Percentiles rank a stretch among this genome's conserved stretches.
Evolutionary conservation across 2,888 invertebrate genomes (phyloP).

Genomic region (Thymelicus sylvestris): DNA sequence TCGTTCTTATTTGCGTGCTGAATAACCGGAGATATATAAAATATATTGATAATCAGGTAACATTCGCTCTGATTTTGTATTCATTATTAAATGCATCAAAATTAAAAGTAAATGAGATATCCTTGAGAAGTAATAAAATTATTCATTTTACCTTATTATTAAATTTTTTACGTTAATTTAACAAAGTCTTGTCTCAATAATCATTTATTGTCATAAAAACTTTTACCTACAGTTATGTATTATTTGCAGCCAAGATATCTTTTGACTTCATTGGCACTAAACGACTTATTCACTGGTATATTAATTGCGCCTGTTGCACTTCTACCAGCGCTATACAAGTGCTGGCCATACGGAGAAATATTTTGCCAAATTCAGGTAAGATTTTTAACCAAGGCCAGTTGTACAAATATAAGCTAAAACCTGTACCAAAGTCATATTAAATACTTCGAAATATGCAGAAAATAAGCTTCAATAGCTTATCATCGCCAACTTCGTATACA

Average conservation of each 20-base stretch:
- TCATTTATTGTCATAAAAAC: no score
- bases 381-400: background rate
- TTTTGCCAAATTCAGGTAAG: slow-evolving; percentile 95
- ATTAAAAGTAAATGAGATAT: background rate
- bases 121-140: no score
- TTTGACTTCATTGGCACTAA: slow-evolving; percentile 93
- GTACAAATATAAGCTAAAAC: background rate
- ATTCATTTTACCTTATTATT: no score
- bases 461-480: no score
- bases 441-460: no score
- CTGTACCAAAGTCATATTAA: no score
- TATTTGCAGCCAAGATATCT: slow-evolving; percentile 91
- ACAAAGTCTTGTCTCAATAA: no score
- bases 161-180: no score
- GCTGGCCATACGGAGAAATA: slow-evolving; percentile 96
- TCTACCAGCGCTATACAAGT: slow-evolving; percentile 92
- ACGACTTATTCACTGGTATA: slow-evolving; percentile 94
- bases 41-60: slow-evolving; percentile 94
- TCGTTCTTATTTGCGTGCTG: slow-evolving; percentile 92
- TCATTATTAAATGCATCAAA: background rate
- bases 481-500: no score
- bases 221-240: slow-evolving; percentile 36
- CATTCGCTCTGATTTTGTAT: slow-evolving; percentile 34
- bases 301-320: slow-evolving; percentile 94
- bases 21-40: slow-evolving; percentile 93